These are phyloP conservation scores for Autographa pulchrina DNA, from an alignment of 2,888 invertebrate genomes.

Conservation along the genomic window DNA sequence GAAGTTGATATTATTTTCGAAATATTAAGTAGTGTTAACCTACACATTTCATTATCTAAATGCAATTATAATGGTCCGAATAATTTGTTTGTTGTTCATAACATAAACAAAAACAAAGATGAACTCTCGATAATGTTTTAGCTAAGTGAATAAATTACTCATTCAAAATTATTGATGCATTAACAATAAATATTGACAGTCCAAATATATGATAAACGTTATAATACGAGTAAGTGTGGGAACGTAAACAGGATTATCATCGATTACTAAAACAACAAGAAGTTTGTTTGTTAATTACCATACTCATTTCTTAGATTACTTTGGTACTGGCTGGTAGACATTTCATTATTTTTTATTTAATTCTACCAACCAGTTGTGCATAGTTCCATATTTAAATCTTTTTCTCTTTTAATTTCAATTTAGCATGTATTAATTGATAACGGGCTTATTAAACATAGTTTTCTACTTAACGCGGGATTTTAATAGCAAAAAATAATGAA, in stretches of 20 bases:
- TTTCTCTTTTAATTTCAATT: not conserved
- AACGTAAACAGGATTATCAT: slow-evolving; percentile 61
- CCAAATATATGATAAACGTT: slow-evolving; percentile 38
- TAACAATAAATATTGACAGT: slow-evolving; percentile 38
- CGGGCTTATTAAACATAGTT: not conserved
- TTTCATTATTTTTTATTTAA: not conserved
- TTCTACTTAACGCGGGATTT: not conserved
- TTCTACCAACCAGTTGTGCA: not conserved
- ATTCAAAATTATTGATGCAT: slow-evolving; percentile 21
- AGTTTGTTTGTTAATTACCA: slow-evolving; percentile 18
- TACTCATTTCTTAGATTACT: slow-evolving; percentile 10
- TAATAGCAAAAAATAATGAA: not conserved
- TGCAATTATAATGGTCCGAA: slow-evolving; percentile 1
- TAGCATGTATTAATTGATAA: not conserved
- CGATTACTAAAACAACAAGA: slow-evolving; percentile 37
- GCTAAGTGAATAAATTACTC: slow-evolving; percentile 21
- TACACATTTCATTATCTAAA: slow-evolving; percentile 4
- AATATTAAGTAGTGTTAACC: slow-evolving; percentile 14
- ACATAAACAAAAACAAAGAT: not conserved
- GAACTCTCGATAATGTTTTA: slow-evolving; percentile 8
- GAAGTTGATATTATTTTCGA: slow-evolving; percentile 11
- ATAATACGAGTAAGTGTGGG: slow-evolving; percentile 46
- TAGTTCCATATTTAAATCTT: not conserved
- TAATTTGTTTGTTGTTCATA: slow-evolving; percentile 3
- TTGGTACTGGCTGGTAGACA: not conserved